These are phyloP conservation scores for Lysandra bellargus DNA, from an alignment of 2,888 invertebrate genomes.

Conservation along the genomic window DNA sequence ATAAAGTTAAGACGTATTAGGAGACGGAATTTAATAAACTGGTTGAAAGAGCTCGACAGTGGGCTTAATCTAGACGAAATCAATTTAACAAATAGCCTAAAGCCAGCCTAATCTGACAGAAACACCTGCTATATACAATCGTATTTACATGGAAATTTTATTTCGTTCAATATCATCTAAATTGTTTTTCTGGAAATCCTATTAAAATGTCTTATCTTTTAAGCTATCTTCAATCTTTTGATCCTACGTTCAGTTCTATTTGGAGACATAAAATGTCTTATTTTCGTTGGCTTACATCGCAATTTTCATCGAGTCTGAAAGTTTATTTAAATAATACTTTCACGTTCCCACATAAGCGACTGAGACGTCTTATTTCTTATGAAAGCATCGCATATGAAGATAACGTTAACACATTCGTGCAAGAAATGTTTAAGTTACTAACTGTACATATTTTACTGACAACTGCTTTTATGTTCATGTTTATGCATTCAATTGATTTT, in stretches of 20 bases:
- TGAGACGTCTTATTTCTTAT: neutral
- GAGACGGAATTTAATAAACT: neutral
- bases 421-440: neutral
- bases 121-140: neutral
- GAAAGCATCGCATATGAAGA: neutral
- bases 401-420: neutral
- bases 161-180: slow-evolving; percentile 16
- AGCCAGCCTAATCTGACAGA: neutral
- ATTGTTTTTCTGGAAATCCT: slow-evolving; percentile 11
- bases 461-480: neutral
- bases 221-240: slow-evolving; percentile 14
- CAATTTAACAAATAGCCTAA: neutral
- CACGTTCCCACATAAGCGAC: neutral
- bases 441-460: neutral
- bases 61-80: neutral
- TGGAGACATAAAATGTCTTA: neutral
- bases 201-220: slow-evolving; percentile 7
- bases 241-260: neutral
- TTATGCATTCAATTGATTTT: neutral
- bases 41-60: neutral
- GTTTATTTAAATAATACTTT: slow-evolving; percentile 18
- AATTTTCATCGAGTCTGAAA: slow-evolving; percentile 3
- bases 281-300: slow-evolving; percentile 12
- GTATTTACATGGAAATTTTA: neutral
- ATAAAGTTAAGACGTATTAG: neutral